phyloP scores from a whole-genome alignment of 2,797 vertebrate species.

The Leptoclinus maculatus region DNA sequence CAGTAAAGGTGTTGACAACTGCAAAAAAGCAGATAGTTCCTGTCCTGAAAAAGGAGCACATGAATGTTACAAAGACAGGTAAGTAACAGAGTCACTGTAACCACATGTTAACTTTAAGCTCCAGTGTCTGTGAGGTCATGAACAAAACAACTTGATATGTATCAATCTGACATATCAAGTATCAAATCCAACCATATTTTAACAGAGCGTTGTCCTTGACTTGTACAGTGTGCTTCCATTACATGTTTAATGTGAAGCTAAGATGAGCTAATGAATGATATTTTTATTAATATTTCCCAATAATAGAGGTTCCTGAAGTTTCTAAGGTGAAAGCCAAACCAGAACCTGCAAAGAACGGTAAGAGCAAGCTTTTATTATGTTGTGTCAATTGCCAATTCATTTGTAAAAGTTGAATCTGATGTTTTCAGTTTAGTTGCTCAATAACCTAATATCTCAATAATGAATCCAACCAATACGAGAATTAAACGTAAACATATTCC shows the following conservation, averaged over 20 bases:
- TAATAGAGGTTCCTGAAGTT: slow-evolving; percentile 32
- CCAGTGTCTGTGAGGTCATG: neutral
- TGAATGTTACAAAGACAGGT: slow-evolving; percentile 57
- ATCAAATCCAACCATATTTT: too few species aligned
- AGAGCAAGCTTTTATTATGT: neutral
- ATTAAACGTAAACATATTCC: too few species aligned
- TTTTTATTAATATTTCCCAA: neutral
- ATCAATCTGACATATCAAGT: too few species aligned
- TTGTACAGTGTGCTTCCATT: neutral
- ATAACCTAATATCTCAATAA: too few species aligned
- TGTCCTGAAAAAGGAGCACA: slow-evolving; percentile 46
- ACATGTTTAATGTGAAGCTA: neutral
- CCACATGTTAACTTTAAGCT: neutral
- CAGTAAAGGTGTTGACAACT: slow-evolving; percentile 23
- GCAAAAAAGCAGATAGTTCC: slow-evolving; percentile 29
- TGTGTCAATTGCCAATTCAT: neutral
- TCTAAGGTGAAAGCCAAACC: slow-evolving; percentile 43
- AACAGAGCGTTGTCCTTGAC: too few species aligned
- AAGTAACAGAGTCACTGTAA: neutral
- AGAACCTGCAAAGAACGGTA: slow-evolving; percentile 57
- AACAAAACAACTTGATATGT: too few species aligned
- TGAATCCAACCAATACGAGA: too few species aligned
- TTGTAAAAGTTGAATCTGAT: too few species aligned
- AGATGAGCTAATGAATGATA: neutral
- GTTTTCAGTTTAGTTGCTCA: too few species aligned